Base-by-base conservation (phyloP, 2,113 vertebrate genomes). In the Rhegmatorhina hoffmannsi region DNA sequence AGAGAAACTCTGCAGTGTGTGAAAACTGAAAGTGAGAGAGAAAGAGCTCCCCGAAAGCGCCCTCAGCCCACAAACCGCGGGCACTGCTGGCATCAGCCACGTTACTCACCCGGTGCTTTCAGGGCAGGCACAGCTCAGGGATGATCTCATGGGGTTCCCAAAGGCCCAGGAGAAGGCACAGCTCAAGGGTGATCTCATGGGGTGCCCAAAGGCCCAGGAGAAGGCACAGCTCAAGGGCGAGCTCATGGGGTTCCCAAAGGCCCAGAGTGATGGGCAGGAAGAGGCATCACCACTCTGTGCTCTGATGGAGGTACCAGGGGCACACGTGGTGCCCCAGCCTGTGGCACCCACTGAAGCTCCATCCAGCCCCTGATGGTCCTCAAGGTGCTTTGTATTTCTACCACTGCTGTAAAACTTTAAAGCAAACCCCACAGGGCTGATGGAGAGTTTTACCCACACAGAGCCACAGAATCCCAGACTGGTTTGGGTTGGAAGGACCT, bases 361-460 rank as follows among this genome's bases (percentile, higher is more conserved):
- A 5, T 4, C 60, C 74, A 36, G 36, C 13, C 23, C 36, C 3
- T 7, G 46, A 1, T 16, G 66, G 0, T 3, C 43, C 29, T 76
- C 46, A 9, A 6, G 56, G 6, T 24, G 64, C 8, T 5, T 46
- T 78, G 47, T 2, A 10, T 44, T 58, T 40, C 74, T 12, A 0
- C 5, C 15, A 7, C 4, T 20, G n/a, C 43, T 0, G 20, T 7
- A 43, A 36, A 6, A 17, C 4, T 20, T 24, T 1, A 11, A 38
- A n/a, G 13, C 12, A 25, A 79, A 87, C 14, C 21, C 46, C 36
- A 4, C 15, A 2, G 21, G 26, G 38, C 1, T 44, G 38, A 9
- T 0, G 34, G 33, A 66, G 40, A 34, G n/a, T 43, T 78, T 49
- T 47, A 28, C 0, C n/a, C 66, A 3, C 3, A 1, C 0, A 0